A percentile compares a stretch with the other conserved stretches of the same genome.
Conservation (phyloP, 1,140 invertebrate species). For the Meloidogyne exigua region DNA sequence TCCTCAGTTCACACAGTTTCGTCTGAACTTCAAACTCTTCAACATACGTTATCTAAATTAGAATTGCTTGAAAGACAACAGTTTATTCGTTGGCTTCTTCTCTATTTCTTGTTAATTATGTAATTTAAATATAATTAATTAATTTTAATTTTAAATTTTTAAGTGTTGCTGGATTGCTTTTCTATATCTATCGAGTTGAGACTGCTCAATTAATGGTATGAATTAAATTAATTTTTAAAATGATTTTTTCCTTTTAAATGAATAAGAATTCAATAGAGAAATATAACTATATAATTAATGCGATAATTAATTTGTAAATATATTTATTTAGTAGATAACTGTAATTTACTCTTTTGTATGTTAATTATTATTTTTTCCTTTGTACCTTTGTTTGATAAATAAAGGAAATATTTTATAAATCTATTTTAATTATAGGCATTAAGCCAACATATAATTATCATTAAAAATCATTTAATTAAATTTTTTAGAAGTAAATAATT, state of each 20-base stretch:
- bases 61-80: not conserved
- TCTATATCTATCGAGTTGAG: conserved; percentile 1
- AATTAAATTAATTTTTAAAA: not conserved
- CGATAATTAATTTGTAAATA: too few species aligned
- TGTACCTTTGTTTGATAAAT: too few species aligned
- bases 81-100: conserved; percentile 1
- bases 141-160: not conserved
- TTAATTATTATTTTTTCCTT: too few species aligned
- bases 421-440: too few species aligned
- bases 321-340: too few species aligned
- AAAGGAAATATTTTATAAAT: too few species aligned
- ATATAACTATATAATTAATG: not conserved
- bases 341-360: too few species aligned
- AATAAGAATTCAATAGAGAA: not conserved
- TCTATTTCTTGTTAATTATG: not conserved
- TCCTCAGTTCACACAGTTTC: not conserved
- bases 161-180: not conserved
- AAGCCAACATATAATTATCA: too few species aligned
- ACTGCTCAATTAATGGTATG: not conserved
- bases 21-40: not conserved
- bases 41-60: not conserved
- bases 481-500: too few species aligned
- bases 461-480: too few species aligned
- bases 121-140: not conserved
- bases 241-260: not conserved